Conservation (phyloP, 1,140 invertebrate species). For the Cotesia vestalis region DNA sequence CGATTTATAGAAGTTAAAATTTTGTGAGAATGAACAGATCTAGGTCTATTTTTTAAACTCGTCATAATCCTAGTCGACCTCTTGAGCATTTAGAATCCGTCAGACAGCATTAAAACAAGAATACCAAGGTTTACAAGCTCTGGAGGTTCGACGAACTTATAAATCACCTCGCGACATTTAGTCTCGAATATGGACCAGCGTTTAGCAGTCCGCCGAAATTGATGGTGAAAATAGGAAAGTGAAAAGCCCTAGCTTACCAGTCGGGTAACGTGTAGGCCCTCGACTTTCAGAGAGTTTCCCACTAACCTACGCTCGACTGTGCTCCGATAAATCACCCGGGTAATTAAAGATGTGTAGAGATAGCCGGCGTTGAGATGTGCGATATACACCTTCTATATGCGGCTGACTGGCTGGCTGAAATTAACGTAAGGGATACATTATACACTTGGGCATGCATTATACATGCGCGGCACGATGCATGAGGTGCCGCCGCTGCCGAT, state of each 20-base stretch:
- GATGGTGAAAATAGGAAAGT: neutral
- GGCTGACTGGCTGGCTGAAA: neutral
- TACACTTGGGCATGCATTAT: conserved; percentile 43
- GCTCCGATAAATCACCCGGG: conserved; percentile 51
- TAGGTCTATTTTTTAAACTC: no score
- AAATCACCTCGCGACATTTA: conserved; percentile 38
- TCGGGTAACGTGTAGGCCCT: conserved; percentile 28
- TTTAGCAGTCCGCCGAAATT: neutral
- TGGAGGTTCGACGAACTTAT: conserved; percentile 32
- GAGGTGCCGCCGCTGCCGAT: conserved; percentile 26
- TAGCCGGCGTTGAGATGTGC: conserved; percentile 46
- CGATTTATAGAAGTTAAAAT: no score
- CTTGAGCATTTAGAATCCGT: no score
- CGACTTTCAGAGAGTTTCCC: conserved; percentile 48
- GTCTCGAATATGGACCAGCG: conserved; percentile 8
- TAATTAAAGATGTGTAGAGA: conserved; percentile 58
- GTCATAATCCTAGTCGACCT: no score
- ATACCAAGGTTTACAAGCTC: neutral
- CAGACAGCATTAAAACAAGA: no score
- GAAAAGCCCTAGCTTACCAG: neutral
- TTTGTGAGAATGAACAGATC: no score
- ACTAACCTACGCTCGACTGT: conserved; percentile 28
- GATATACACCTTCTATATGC: conserved; percentile 28
- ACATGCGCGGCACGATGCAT: conserved; percentile 42
- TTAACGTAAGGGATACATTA: conserved; percentile 13